Conservation (phyloP, 2,113 vertebrate species). For the Accipiter virgatus region DNA sequence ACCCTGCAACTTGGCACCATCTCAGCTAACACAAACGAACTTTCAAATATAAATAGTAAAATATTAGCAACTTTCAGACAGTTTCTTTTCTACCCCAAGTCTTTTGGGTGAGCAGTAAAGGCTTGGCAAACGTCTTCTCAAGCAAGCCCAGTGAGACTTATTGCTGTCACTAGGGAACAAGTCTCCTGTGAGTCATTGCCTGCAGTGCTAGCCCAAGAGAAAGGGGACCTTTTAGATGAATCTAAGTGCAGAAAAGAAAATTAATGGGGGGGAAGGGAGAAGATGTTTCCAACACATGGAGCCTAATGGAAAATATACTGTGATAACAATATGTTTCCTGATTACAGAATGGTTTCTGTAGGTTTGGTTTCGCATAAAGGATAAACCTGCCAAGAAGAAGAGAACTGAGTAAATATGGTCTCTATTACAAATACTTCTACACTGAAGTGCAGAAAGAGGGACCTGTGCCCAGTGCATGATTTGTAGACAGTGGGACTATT, state of each 20-base stretch:
- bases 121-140: conserved; percentile 8
- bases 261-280: background rate
- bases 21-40: background rate
- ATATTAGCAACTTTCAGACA: conserved; percentile 28
- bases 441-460: conserved; percentile 46
- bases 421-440: conserved; percentile 58
- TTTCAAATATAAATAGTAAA: conserved; percentile 32
- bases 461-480: background rate
- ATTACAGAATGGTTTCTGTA: conserved; percentile 33
- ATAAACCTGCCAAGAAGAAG: conserved; percentile 57
- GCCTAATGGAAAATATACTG: conserved; percentile 22
- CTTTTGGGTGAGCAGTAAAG: background rate
- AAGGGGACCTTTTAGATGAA: conserved; percentile 21
- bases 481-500: conserved; percentile 45
- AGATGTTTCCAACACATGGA: background rate
- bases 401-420: conserved; percentile 56
- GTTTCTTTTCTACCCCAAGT: background rate
- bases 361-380: conserved; percentile 12
- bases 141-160: conserved; percentile 14
- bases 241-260: conserved; percentile 23
- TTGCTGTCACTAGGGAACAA: conserved; percentile 12
- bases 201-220: conserved; percentile 5
- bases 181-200: conserved; percentile 4
- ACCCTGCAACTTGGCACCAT: background rate
- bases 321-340: conserved; percentile 35